Evolutionary conservation across 1,140 invertebrate species (phyloP).

Genomic region (Tetraneura akinire): DNA sequence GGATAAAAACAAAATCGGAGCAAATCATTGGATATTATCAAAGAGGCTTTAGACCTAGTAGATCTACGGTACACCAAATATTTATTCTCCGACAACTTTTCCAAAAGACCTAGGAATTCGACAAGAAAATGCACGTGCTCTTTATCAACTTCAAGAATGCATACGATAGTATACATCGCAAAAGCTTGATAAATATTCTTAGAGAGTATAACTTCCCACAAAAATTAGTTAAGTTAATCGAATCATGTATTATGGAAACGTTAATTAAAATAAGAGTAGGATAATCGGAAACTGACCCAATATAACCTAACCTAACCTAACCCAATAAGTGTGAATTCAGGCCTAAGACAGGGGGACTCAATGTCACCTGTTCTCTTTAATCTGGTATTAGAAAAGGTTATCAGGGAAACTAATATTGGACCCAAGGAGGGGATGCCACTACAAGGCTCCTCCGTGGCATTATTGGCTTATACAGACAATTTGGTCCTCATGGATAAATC

Average conservation of each 20-base stretch:
- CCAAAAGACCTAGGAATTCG: neutral
- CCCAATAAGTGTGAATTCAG: neutral
- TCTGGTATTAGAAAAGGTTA: neutral
- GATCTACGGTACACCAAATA: neutral
- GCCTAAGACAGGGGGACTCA: neutral
- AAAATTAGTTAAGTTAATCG: too few relatives aligned
- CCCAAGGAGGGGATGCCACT: neutral
- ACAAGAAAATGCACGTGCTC: neutral
- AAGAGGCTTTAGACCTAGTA: neutral
- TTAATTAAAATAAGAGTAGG: neutral
- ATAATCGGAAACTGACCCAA: neutral
- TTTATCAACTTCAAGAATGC: neutral
- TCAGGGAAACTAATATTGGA: neutral
- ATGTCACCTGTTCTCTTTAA: neutral
- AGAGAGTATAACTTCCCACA: too few relatives aligned
- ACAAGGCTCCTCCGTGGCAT: neutral
- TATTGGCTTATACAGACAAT: neutral
- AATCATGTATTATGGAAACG: neutral
- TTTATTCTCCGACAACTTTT: neutral
- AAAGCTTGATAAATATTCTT: neutral
- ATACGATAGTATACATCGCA: neutral
- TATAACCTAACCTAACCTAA: too few relatives aligned
- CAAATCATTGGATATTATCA: neutral
- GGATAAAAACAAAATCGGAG: too few relatives aligned
- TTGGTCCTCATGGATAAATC: neutral